Percentiles rank a stretch among this genome's conserved stretches.
These are phyloP conservation scores for human (Homo sapiens) DNA, from an alignment of 2,113 vertebrate genomes.

Conservation along the genomic window GRCh38 chr5:42005001-42005500, in stretches of 20 bases:
- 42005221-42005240: not conserved
- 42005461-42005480: not conserved
- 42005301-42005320: not conserved
- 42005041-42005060: not conserved
- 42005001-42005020: not conserved
- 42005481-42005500: not conserved
- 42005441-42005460: not conserved
- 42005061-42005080: not conserved
- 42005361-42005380: not conserved
- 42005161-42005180: not conserved
- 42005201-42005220: not conserved
- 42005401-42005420: not conserved
- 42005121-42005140: not conserved
- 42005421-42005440: not conserved
- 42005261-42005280: not conserved
- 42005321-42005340: not conserved
- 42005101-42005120: not conserved
- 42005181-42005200: not conserved
- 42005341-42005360: not conserved
- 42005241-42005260: not conserved
- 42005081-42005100: not conserved
- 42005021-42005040: not conserved
- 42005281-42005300: not conserved
- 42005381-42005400: not conserved
- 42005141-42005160: not conserved